Base-by-base conservation (phyloP, 2,888 invertebrate species). In the Dinocampus coccinellae region DNA sequence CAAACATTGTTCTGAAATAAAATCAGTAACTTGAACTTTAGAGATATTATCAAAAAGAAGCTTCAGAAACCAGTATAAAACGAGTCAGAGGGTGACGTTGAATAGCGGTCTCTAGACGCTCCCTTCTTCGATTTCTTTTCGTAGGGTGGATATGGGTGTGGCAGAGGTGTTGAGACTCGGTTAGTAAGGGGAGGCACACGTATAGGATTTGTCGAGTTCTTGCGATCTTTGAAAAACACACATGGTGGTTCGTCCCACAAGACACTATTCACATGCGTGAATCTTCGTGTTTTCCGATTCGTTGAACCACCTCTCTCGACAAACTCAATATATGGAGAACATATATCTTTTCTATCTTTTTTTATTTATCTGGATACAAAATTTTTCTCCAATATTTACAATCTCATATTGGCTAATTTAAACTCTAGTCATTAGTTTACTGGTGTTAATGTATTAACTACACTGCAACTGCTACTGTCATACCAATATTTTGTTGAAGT, bases 241-340 rank as follows among this genome's bases (percentile, higher is more conserved):
- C 58, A 58, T 58, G 55, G 20, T 58, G 58, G 58, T 58, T 58
- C 58, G 58, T 58, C 58, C 58, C 58, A 58, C 58, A 58, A 58
- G 58, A 58, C 26, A 33, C 34, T 58, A n/a, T 33, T 33, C 58
- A 58, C 58, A 58, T 58, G 58, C 58, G 58, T 58, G 16, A 34
- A 13, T 58, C 58, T 58, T n/a, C 16, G 34, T 10, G 33, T 58
- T 58, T 58, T 58, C 33, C 58, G 33, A 58, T 58, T 58, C 58
- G 58, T 58, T 34, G 58, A 58, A 58, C 33, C 16, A 58, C 33
- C 58, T 20, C 58, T 33, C 33, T 58, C n/a, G 1, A 33, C 33
- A 13, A 20, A 34, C 33, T 3, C 11, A 55, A 29, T 47, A 16
- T 47, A 16, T 47, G 47, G 47, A 16, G 47, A 16, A 47, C 16